Base-by-base conservation (phyloP, 2,113 vertebrate species). In the Zootoca vivipara region DNA sequence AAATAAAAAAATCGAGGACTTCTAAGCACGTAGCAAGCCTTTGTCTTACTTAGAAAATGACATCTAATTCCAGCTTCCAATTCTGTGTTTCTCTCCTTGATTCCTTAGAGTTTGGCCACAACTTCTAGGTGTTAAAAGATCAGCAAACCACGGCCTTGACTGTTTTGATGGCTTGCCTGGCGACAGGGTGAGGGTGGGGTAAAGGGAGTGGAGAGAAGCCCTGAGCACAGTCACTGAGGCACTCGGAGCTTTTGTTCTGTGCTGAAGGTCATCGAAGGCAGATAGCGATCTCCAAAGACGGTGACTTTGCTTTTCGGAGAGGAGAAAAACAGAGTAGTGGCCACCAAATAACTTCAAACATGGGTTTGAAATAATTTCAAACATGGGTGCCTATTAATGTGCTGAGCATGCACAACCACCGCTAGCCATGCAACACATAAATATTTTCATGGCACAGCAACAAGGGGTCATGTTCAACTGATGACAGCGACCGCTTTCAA, bases 121-220 rank as follows among this genome's bases (percentile, higher is more conserved):
- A 52, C 46, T 75, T 83, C 42, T 84, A 28, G 33, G 73, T 90
- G n/a, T 80, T 80, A 87, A 85, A 88, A 46, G 85, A 88, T 64
- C 70, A 65, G 16, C 85, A 80, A 16, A 46, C 85, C 73, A 77
- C 67, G 75, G 78, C 38, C 89, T 90, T 90, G 83, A 80, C 67
- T 73, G 73, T 86, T 92, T 82, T 89, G 58, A 72, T 78, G 82
- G n/a, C 46, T 52, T 52, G 46, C 46, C 46, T 52, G 9, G 46
- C 10, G 46, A 52, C 46, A 52, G 46, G 46, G 46, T 12, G 46
- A 52, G 46, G 9, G 46, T 52, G 46, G 2, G 46, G 46, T 52
- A 52, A 52, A 52, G 46, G 46, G 46, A 52, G 46, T 52, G 46
- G 46, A 52, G 46, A 52, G 46, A 52, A 52, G 46, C 46, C 46